Evolutionary conservation across 2,888 invertebrate species (phyloP).

Genomic region (Acrocyrtus sp.): DNA sequence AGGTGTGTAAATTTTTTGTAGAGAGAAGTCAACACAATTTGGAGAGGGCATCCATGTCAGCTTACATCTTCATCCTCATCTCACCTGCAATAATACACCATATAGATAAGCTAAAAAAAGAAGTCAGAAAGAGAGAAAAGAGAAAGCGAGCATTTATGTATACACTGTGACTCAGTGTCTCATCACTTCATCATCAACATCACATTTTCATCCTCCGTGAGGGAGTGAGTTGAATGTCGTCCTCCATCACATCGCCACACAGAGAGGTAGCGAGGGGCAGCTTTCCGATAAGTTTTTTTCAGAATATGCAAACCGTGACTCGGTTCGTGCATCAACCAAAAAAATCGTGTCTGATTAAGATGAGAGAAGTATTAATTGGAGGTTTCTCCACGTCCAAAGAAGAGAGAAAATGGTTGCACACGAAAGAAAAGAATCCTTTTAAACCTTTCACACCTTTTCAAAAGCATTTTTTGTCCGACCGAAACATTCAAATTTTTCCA

Average conservation of each 20-base stretch:
- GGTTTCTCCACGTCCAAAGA: slow-evolving; percentile 31
- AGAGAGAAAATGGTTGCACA: no score
- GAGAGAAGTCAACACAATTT: slow-evolving; percentile 15
- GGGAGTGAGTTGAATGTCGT: no score
- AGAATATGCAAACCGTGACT: slow-evolving; percentile 45
- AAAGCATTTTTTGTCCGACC: slow-evolving; percentile 10
- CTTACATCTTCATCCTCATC: slow-evolving; percentile 13
- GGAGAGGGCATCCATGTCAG: no score
- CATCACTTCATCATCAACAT: slow-evolving; percentile 26
- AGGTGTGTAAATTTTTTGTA: slow-evolving; percentile 29
- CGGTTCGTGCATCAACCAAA: slow-evolving; percentile 27
- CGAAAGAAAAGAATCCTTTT: slow-evolving; percentile 16
- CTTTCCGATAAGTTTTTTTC: no score
- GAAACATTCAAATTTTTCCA: slow-evolving; percentile 8
- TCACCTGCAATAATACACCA: slow-evolving; percentile 7
- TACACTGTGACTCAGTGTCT: slow-evolving; percentile 49
- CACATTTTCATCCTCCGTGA: slow-evolving; percentile 3
- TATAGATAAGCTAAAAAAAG: no score
- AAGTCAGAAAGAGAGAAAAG: no score
- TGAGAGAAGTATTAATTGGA: background rate
- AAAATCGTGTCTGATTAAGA: slow-evolving; percentile 1
- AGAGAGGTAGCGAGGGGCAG: slow-evolving; percentile 17
- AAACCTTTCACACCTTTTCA: background rate
- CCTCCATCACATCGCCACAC: slow-evolving; percentile 6
- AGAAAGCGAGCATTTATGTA: slow-evolving; percentile 8